Conservation (phyloP, 2,797 vertebrate species). For the Chaenodraco wilsoni region DNA sequence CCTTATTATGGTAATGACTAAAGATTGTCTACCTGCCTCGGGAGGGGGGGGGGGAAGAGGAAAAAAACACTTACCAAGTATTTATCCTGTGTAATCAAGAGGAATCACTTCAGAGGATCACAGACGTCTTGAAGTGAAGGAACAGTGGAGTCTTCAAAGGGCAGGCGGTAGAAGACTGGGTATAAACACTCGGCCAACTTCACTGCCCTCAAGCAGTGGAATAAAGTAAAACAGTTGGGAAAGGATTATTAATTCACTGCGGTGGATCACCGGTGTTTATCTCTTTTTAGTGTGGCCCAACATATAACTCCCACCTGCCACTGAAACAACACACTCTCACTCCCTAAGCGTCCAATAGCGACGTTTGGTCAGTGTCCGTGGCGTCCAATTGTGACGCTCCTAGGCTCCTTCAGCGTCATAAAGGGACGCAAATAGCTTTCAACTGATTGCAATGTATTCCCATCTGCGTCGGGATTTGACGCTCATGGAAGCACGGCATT, state of each 20-base stretch:
- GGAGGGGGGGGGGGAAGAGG: not conserved
- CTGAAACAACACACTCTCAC: not conserved
- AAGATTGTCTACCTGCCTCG: slow-evolving; percentile 60
- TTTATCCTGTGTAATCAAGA: slow-evolving; percentile 66
- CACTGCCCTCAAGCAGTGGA: slow-evolving; percentile 39
- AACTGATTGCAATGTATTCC: too few relatives aligned
- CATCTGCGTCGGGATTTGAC: too few relatives aligned
- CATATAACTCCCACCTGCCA: slow-evolving; percentile 23
- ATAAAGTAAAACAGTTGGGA: slow-evolving; percentile 45
- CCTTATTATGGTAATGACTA: slow-evolving; percentile 73
- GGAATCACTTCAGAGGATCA: slow-evolving; percentile 57
- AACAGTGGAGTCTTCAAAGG: slow-evolving; percentile 59
- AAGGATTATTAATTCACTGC: slow-evolving; percentile 53
- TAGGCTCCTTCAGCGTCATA: too few relatives aligned
- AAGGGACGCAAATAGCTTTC: too few relatives aligned
- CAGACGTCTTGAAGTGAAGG: slow-evolving; percentile 45
- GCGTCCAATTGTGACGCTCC: too few relatives aligned
- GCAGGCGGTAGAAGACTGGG: slow-evolving; percentile 9
- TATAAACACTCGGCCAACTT: slow-evolving; percentile 32
- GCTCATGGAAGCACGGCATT: too few relatives aligned
- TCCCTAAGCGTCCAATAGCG: too few relatives aligned
- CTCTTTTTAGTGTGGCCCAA: slow-evolving; percentile 37
- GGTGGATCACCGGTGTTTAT: slow-evolving; percentile 45
- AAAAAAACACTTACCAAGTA: slow-evolving; percentile 50
- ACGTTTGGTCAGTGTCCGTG: too few relatives aligned